Evolutionary conservation across 92 coral and sea anemone genomes (phyloP), one percentile per base, ranked within the genome.

Genomic region (Palythoa heliodiscus): DNA sequence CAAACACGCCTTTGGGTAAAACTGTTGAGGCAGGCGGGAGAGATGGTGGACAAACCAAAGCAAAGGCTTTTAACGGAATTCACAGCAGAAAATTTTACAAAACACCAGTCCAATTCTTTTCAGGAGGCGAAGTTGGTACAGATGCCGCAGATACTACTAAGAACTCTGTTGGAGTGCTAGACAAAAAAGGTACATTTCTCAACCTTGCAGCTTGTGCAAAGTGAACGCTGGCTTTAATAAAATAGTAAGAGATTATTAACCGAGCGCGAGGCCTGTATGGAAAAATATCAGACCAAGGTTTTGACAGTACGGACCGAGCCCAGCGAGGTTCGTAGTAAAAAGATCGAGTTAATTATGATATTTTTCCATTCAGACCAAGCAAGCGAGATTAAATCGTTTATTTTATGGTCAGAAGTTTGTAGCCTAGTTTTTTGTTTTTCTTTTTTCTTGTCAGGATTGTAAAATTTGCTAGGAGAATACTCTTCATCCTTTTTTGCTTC

Each of bases 81-180:
- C 85, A 89, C 76, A 90, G 91, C 69, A 85, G 61, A 35, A 87
- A 63, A 60, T 93, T 63, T 17, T 93, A 93, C 57, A 75, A 63
- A 74, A 93, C 98, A 3, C 98, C 98, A 4, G 71, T 73, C 10
- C 91, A 88, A n/a, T 90, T 93, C 69, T 93, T 90, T 77, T 82
- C 87, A 22, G 95, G 98, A 40, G 39, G 39, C 11, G 92, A 86
- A 23, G 86, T 86, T 3, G 89, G 87, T 39, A 37, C 71, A 2
- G 98, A 88, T 71, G 89, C 93, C 3, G 98, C 98, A 1, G 98
- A 93, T 77, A 93, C 98, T n/a, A 87, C 95, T 37, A 78, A 63
- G 47, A 85, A 83, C 55, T 82, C 89, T 6, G 98, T 90, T 22
- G 92, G 95, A 57, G 98, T 93, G 5, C 83, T 92, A 38, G 90